Percentiles rank a stretch among this genome's conserved stretches.
phyloP scores from a whole-genome alignment of 2,888 invertebrate genomes.

The Dexiosoma caninum region DNA sequence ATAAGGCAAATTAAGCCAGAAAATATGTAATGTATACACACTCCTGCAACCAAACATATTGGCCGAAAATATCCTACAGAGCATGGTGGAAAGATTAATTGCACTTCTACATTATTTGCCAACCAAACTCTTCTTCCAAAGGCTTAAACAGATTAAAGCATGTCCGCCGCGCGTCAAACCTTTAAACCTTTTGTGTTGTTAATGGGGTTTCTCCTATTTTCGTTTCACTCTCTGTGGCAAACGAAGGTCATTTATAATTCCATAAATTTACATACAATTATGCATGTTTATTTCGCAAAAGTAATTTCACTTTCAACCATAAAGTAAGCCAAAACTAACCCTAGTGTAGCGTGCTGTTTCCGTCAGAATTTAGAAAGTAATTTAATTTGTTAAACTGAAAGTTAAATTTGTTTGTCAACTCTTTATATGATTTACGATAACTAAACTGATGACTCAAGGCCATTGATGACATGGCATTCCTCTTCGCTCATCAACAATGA shows the following conservation, averaged over 20 bases:
- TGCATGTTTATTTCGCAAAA: not conserved
- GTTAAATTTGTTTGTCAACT: conserved; percentile 57
- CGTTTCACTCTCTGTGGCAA: not conserved
- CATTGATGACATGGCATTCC: not conserved
- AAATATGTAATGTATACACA: conserved; percentile 53
- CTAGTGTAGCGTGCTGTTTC: not conserved
- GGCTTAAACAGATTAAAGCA: conserved; percentile 54
- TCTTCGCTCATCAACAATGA: not conserved
- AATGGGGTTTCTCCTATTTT: not conserved
- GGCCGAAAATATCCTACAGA: conserved; percentile 43
- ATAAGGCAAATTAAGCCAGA: not conserved
- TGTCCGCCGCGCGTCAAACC: conserved; percentile 40
- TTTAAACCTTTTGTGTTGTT: conserved; percentile 8
- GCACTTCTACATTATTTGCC: conserved; percentile 42
- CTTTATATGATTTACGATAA: conserved; percentile 31
- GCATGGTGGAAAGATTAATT: conserved; percentile 10
- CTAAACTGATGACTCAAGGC: conserved; percentile 34
- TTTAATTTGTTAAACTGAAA: conserved; percentile 58
- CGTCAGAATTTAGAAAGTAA: not conserved
- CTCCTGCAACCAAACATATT: conserved; percentile 57
- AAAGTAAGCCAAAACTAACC: conserved; percentile 29
- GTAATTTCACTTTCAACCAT: conserved; percentile 48
- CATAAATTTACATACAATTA: conserved; percentile 37
- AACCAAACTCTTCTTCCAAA: conserved; percentile 57
- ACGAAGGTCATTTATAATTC: conserved; percentile 34